Evolutionary conservation across 2,113 vertebrate species (phyloP), one percentile per base, ranked within the genome.

Genomic region (Albula goreensis): DNA sequence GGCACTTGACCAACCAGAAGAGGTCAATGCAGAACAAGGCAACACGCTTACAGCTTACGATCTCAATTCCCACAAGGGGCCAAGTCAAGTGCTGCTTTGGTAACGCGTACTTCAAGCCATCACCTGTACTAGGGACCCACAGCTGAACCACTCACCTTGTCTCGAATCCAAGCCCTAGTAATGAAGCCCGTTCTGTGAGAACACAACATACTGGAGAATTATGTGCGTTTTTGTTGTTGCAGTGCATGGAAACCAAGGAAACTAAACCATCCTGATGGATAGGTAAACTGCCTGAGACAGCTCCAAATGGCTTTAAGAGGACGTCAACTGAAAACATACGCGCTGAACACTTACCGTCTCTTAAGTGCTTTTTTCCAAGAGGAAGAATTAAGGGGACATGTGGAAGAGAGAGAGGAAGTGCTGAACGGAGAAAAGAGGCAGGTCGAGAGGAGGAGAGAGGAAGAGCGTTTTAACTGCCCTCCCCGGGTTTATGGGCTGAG

Each of bases 321-420:
- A 85, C 50, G 31, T 2, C 78, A 7, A 77, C 85, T 89, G 89
- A 77, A 85, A 88, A 81, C 78, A 88, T 82, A 66, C 88, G 85
- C 90, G 86, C 86, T 83, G 87, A 31, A 15, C 25, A 41, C 31
- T 41, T 41, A 41, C 31, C 31, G 31, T 41, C 31, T 41, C 31
- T 41, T 41, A 41, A 41, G 31, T 41, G 31, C 31, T 41, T 41
- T 41, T 41, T 41, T 41, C 31, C 31, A 74, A 48, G 53, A 78
- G 41, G 70, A 50, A 19, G 49, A 78, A 87, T 82, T 85, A 86
- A 85, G 88, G 53, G 87, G 66, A 70, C 53, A 86, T 51, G 87
- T 25, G 22, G 31, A 48, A 41, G 10, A 85, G 70, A 48, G 78
- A 41, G 31, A 41, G 31, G 31, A 41, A 41, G 31, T 41, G 31